Evolutionary conservation across 2,113 vertebrate species (phyloP).

Genomic region (Cynopterus brachyotis): DNA sequence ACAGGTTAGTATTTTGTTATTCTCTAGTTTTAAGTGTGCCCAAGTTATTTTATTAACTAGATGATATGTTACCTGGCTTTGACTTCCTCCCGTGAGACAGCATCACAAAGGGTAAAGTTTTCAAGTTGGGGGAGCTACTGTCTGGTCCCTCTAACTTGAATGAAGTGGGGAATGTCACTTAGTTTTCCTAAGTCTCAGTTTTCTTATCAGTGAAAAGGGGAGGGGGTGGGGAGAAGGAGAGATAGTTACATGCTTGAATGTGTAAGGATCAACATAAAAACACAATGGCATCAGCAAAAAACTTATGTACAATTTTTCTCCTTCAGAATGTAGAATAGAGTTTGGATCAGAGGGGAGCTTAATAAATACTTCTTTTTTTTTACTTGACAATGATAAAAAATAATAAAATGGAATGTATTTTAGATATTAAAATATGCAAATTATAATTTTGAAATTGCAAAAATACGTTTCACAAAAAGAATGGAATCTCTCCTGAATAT

Average conservation of each 20-base stretch:
- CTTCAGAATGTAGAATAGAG: neutral
- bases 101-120: neutral
- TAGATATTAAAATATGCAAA: neutral
- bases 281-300: neutral
- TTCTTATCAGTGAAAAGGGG: neutral
- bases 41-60: neutral
- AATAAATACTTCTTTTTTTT: neutral
- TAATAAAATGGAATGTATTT: neutral
- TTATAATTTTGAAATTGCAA: neutral
- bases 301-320: neutral
- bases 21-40: neutral
- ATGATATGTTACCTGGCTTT: neutral
- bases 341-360: neutral
- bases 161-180: no score
- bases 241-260: neutral
- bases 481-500: neutral
- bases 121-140: neutral
- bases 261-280: neutral
- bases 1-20: neutral
- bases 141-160: no score
- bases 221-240: accelerated
- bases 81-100: neutral
- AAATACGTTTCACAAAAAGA: neutral
- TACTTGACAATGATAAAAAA: neutral
- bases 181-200: neutral